Base-by-base conservation (phyloP, 2,113 vertebrate genomes). In the Colius striatus region DNA sequence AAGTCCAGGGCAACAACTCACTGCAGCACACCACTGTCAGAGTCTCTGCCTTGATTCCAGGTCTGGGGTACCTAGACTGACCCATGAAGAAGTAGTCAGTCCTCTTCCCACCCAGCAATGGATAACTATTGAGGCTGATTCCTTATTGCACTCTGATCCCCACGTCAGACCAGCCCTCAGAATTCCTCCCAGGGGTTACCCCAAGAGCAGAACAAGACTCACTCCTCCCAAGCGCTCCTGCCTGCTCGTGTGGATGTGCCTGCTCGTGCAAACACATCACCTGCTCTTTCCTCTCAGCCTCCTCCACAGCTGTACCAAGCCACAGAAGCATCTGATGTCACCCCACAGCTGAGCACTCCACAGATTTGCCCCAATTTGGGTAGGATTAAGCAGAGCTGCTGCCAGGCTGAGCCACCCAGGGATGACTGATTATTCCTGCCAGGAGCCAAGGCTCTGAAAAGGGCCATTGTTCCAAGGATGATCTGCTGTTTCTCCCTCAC, bases 391-490 rank as follows among this genome's bases (percentile, higher is more conserved):
- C 70, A 84, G 78, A 65, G 47, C 34, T 71, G 60, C 83, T 89
- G 84, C 54, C 84, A 82, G 78, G 71, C 45, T 87, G 62, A 87
- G 62, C 67, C 2, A 1, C 58, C 61, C 61, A 50, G 30, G 53
- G 43, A 84, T 61, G 53, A 63, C 54, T 50, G 47, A 84, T 65
- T 29, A 75, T 73, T 78, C 74, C 81, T 70, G 36, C 58, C 48
- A 74, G 29, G 30, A 93, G 71, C 58, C 78, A 62, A 47, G 32
- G 18, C 12, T 75, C 70, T 95, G 74, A 94, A 94, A 89, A 92
- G 70, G 66, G 71, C 78, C 91, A 82, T 91, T 84, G 86, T 94
- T 92, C 84, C 50, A 57, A 84, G 76, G 68, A 72, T 55, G 65
- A 92, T 78, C 78, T 63, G 63, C 73, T 55, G 3, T 58, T 88